Percentiles rank a stretch among this genome's conserved stretches.
These are phyloP conservation scores for Oreohelix idahoensis DNA, from an alignment of 1,140 invertebrate genomes.

Conservation along the genomic window DNA sequence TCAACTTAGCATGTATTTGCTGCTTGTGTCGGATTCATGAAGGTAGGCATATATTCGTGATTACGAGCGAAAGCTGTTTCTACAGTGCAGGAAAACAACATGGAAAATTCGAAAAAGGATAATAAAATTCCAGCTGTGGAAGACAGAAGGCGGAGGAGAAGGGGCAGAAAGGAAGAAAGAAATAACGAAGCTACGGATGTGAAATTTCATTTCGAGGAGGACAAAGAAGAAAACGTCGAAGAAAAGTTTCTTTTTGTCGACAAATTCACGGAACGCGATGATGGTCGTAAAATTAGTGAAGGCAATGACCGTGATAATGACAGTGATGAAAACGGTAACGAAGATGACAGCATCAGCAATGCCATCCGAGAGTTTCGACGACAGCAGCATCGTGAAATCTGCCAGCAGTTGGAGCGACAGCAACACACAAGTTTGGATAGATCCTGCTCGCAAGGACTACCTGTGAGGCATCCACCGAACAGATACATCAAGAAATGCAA, in stretches of 20 bases:
- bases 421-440: not conserved
- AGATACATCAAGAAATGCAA: conserved; percentile 36
- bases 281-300: not conserved
- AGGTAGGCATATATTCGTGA: too few species aligned
- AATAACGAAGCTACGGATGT: not conserved
- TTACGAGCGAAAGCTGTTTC: not conserved
- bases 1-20: too few species aligned
- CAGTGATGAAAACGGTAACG: not conserved
- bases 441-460: not conserved
- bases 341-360: not conserved
- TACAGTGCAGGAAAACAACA: not conserved
- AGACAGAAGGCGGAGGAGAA: not conserved
- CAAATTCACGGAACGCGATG: not conserved
- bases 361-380: conserved; percentile 27
- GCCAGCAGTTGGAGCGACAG: conserved; percentile 13
- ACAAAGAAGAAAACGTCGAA: not conserved
- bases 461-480: conserved; percentile 8
- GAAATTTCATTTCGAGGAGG: not conserved
- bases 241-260: too few species aligned
- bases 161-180: not conserved
- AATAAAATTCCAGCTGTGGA: not conserved
- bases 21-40: too few species aligned
- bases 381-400: not conserved
- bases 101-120: not conserved
- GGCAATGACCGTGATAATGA: not conserved